phyloP scores from a whole-genome alignment of 2,797 vertebrate species.

The Sternarchorhynchus goeldii region DNA sequence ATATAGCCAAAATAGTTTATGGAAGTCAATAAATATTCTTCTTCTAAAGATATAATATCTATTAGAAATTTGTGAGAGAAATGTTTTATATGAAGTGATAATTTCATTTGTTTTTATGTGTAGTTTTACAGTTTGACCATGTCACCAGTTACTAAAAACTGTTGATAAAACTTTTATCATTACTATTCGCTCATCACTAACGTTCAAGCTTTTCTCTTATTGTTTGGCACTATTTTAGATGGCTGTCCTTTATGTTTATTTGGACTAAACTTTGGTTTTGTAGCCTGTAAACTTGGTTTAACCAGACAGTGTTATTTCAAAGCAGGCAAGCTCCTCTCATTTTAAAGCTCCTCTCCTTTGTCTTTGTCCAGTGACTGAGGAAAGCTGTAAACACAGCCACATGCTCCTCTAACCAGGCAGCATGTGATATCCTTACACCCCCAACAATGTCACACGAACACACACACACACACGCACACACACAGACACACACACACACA shows the following conservation, averaged over 20 bases:
- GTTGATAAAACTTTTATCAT: too few relatives aligned
- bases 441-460: too few relatives aligned
- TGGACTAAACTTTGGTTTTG: background rate
- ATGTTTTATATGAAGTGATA: background rate
- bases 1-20: conserved; percentile 8
- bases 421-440: background rate
- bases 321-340: background rate
- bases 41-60: too few relatives aligned
- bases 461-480: too few relatives aligned
- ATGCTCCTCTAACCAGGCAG: conserved; percentile 16
- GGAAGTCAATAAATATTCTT: conserved; percentile 7
- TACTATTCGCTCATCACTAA: too few relatives aligned
- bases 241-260: background rate
- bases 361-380: conserved; percentile 22
- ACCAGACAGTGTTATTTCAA: conserved; percentile 31
- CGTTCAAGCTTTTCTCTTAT: too few relatives aligned
- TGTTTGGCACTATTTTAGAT: background rate
- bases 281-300: conserved; percentile 9
- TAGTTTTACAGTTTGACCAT: too few relatives aligned
- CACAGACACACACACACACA: too few relatives aligned
- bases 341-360: conserved; percentile 17
- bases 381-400: conserved; percentile 29
- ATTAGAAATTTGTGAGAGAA: too few relatives aligned
- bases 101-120: too few relatives aligned
- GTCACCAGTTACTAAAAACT: too few relatives aligned